A percentile compares a stretch with the other conserved stretches of the same genome.
Evolutionary conservation across 2,797 vertebrate species (phyloP).

Genomic region (Oceanodroma leucorhoa): DNA sequence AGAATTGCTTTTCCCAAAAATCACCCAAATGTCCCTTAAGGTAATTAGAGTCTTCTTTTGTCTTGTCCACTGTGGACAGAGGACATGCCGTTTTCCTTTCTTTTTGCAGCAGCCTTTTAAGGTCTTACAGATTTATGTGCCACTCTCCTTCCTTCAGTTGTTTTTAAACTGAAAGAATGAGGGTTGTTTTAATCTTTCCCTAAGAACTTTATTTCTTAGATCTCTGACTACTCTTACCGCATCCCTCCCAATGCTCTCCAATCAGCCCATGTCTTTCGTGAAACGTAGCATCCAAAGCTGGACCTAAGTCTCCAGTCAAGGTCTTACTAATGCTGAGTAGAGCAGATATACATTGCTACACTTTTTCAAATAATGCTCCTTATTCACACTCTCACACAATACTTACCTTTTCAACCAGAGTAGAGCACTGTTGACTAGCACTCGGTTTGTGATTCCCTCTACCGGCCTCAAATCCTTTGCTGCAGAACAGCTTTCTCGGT

Average conservation of each 20-base stretch:
- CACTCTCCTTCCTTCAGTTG: not conserved
- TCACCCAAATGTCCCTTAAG: not conserved
- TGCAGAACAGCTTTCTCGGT: not conserved
- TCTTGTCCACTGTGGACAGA: not conserved
- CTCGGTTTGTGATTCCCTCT: not conserved
- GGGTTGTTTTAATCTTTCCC: not conserved
- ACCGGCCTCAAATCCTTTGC: not conserved
- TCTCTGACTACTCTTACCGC: not conserved
- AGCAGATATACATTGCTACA: not conserved
- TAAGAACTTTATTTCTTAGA: not conserved
- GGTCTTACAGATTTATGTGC: not conserved
- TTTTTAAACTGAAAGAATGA: not conserved
- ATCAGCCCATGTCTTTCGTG: not conserved
- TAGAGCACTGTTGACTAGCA: not conserved
- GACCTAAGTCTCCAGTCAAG: not conserved
- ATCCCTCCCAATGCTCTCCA: not conserved
- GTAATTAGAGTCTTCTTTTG: not conserved
- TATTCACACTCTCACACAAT: not conserved
- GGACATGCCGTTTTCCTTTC: not conserved
- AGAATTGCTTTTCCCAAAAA: not conserved
- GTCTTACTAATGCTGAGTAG: not conserved
- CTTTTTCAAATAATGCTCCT: not conserved
- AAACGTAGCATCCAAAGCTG: not conserved
- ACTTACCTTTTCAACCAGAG: not conserved
- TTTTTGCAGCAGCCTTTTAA: not conserved